Evolutionary conservation across 2,113 vertebrate genomes (phyloP).

Genomic region (Coturnix japonica): DNA sequence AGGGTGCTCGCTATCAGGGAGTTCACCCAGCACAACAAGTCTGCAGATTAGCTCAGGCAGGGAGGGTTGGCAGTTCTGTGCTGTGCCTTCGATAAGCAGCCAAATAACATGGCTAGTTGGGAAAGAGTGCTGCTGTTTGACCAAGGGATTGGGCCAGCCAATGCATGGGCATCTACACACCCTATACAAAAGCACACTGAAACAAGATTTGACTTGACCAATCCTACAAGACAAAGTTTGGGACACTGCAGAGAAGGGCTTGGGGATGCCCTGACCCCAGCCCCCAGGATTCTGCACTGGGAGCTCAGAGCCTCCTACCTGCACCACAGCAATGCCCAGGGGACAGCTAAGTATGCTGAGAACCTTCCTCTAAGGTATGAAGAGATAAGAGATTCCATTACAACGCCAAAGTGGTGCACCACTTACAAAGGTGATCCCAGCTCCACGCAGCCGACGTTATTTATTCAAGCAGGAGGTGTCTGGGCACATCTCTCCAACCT

Average conservation of each 20-base stretch:
- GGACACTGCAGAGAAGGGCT: not conserved
- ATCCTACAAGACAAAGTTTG: constrained; percentile 12
- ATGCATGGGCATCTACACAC: not conserved
- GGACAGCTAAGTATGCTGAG: not conserved
- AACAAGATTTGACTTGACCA: not conserved
- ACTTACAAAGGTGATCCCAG: not conserved
- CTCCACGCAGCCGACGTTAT: rapidly evolving
- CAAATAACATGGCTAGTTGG: not conserved
- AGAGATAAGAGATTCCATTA: rapidly evolving
- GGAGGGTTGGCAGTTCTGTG: not conserved
- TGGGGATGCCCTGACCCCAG: not conserved
- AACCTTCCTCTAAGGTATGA: rapidly evolving
- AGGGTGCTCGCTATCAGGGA: rapidly evolving
- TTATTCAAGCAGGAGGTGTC: not conserved
- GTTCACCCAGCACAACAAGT: too few species aligned
- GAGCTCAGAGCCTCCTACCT: not conserved
- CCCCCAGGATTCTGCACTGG: too few species aligned
- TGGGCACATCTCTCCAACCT: rapidly evolving
- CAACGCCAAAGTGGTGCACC: rapidly evolving
- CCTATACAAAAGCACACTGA: not conserved
- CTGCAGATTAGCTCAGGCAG: not conserved
- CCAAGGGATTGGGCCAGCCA: not conserved
- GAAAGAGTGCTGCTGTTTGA: not conserved
- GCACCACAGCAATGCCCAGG: rapidly evolving
- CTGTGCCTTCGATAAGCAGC: not conserved